These are phyloP conservation scores for Leptodactylus fuscus DNA, from an alignment of 2,113 vertebrate species.

Conservation along the genomic window DNA sequence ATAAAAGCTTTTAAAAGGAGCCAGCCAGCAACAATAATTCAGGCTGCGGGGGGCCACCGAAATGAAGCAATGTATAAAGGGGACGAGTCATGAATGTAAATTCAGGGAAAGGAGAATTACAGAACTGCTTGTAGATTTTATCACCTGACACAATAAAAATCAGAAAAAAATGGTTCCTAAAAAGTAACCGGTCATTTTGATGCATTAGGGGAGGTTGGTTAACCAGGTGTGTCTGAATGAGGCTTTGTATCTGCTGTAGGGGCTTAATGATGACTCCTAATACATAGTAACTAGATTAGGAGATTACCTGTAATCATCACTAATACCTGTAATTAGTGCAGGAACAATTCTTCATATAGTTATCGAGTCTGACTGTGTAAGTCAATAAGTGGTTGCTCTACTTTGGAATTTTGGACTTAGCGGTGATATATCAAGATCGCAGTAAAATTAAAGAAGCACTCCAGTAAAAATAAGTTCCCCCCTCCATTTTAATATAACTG, in stretches of 20 bases:
- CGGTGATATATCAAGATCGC: background rate
- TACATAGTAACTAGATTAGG: constrained; percentile 37
- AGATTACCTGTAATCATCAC: constrained; percentile 30
- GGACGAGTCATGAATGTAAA: constrained; percentile 37
- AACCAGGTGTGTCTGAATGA: background rate
- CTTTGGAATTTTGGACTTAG: background rate
- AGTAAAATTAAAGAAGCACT: no score
- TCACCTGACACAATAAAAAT: constrained; percentile 10
- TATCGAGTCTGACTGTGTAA: background rate
- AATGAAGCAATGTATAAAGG: constrained; percentile 33
- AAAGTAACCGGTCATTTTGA: background rate
- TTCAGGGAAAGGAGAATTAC: constrained; percentile 16
- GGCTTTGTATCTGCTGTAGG: background rate
- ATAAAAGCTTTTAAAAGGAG: constrained; percentile 55
- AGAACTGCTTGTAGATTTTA: constrained; percentile 19
- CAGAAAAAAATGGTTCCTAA: background rate
- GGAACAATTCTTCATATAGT: background rate
- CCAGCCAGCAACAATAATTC: constrained; percentile 43
- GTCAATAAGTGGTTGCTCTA: background rate
- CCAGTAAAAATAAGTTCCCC: no score
- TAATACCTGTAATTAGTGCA: constrained; percentile 40
- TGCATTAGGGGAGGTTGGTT: background rate
- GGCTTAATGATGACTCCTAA: background rate
- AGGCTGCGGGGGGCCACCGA: constrained; percentile 23
- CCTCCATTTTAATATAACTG: no score